Percentiles rank a stretch among this genome's conserved stretches.
Evolutionary conservation across 2,888 invertebrate genomes (phyloP).

Genomic region (Pomacea canaliculata): DNA sequence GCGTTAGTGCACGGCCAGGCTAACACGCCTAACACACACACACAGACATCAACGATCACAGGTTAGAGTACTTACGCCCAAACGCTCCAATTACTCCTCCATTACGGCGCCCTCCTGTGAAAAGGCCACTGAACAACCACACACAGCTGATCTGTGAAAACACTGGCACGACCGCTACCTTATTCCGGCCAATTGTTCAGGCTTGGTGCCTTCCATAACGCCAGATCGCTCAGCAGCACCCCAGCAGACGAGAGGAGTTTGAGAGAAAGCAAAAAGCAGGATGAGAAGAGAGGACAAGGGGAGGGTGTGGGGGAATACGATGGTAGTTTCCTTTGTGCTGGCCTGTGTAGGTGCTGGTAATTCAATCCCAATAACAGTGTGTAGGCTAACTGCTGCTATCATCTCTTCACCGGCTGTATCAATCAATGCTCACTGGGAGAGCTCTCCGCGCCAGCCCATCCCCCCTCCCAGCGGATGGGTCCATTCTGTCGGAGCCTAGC

Average conservation of each 20-base stretch:
- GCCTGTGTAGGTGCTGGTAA: conserved; percentile 20
- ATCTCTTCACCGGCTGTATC: conserved; percentile 25
- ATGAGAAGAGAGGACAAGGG: background rate
- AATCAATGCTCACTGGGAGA: conserved; percentile 22
- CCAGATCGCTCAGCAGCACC: background rate
- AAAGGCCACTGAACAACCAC: conserved; percentile 2
- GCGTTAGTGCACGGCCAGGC: too few species aligned
- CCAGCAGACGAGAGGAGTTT: background rate
- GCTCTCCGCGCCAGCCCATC: conserved; percentile 13
- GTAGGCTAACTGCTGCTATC: conserved; percentile 29
- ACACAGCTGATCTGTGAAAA: conserved; percentile 5
- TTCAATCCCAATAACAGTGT: conserved; percentile 28
- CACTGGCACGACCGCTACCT: background rate
- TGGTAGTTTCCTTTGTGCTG: background rate
- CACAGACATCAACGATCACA: background rate
- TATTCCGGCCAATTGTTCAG: conserved; percentile 4
- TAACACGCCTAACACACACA: too few species aligned
- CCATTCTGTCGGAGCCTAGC: conserved; percentile 17
- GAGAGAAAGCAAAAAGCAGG: background rate
- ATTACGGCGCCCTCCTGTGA: conserved; percentile 8
- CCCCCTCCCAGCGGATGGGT: conserved; percentile 18
- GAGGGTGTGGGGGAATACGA: background rate
- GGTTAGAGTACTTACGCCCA: conserved; percentile 3
- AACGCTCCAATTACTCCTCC: conserved; percentile 1
- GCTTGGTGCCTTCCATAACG: conserved; percentile 6